Evolutionary conservation across 2,888 invertebrate genomes (phyloP), one percentile per base, ranked within the genome.

Genomic region (Idaea aversata): DNA sequence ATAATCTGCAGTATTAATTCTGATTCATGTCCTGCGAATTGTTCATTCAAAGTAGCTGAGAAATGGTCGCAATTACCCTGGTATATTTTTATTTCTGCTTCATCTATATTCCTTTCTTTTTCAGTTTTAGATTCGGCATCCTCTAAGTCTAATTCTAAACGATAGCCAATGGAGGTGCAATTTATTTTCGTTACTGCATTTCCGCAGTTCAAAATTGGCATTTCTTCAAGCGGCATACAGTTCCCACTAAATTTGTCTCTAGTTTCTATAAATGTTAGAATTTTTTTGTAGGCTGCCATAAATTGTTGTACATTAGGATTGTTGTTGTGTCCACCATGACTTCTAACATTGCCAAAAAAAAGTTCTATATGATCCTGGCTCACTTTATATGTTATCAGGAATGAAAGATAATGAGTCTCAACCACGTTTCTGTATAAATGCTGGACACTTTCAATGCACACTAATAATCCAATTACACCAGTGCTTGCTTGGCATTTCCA

Each of bases 281-380:
- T 57, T 69, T 70, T 68, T 69, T 69, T 63, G 47, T 71, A 73
- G 0, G 67, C 63, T 34, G 70, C 61, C 34, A 58, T 64, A 38
- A 71, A 67, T 63, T 71, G 68, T 47, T 62, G 59, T 5, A 66
- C 65, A 15, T 70, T 73, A 6, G 71, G 73, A 47, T 73, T 71
- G 47, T 73, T 73, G 63, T 71, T 71, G 16, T 61, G 59, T 5
- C 73, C 71, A 60, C 70, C 69, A 58, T 73, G 70, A 13, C 63
- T 61, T 47, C 70, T 62, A 34, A 73, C 68, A 35, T 69, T 68
- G 5, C 71, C 58, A 59, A 59, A 59, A 59, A 59, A 59, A 47
- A 47, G 47, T 47, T 47, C 47, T 47, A 47, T 47, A 47, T 67
- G 47, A 47, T 47, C 59, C 3, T 38, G 15, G 5, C 59, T 62